phyloP scores from a whole-genome alignment of 2,113 vertebrate genomes.

The Ammodytes dubius region DNA sequence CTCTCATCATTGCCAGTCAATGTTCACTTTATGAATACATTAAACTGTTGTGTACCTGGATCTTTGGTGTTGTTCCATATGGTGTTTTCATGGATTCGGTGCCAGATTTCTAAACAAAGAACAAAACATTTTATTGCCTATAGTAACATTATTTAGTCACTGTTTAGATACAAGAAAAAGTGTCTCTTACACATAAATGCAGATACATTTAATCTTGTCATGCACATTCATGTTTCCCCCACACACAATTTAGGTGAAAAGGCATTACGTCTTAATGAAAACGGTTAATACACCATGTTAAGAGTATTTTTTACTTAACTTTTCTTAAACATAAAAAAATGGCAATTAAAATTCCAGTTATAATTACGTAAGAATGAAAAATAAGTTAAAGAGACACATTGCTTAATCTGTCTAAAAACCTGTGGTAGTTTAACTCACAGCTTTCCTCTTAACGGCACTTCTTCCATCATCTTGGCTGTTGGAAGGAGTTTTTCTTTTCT shows the following conservation, averaged over 20 bases:
- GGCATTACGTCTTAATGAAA: neutral
- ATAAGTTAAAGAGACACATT: neutral
- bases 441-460: neutral
- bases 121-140: neutral
- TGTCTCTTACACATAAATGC: neutral
- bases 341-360: neutral
- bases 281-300: neutral
- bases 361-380: neutral
- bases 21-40: neutral
- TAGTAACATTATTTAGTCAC: neutral
- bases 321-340: neutral
- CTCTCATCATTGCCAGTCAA: neutral
- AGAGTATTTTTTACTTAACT: neutral
- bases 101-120: constrained; percentile 24
- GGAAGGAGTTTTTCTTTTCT: constrained; percentile 52
- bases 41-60: constrained; percentile 28
- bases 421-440: constrained; percentile 48
- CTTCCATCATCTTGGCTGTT: constrained; percentile 18
- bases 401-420: neutral
- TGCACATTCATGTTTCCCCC: neutral
- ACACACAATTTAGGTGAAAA: neutral
- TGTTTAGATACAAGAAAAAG: neutral
- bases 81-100: constrained; percentile 16
- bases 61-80: constrained; percentile 35
- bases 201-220: neutral